phyloP scores from a whole-genome alignment of 2,113 vertebrate genomes.

The Turnix velox region DNA sequence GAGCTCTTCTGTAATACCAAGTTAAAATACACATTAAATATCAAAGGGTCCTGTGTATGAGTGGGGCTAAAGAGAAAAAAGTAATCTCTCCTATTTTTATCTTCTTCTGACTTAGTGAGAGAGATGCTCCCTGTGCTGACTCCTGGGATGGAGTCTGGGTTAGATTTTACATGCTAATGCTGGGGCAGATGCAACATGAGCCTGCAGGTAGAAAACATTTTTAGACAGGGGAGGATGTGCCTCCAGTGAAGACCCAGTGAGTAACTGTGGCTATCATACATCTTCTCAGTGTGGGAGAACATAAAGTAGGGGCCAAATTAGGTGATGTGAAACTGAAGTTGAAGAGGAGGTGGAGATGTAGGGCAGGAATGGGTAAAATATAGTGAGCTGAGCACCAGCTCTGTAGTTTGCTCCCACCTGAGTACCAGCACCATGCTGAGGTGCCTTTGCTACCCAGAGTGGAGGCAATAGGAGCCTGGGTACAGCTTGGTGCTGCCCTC shows the following conservation, averaged over 20 bases:
- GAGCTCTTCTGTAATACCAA: background rate
- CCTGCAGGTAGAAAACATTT: background rate
- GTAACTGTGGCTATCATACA: background rate
- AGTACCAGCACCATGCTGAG: background rate
- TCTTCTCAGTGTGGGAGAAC: background rate
- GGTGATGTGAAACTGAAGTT: background rate
- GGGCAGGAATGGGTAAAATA: background rate
- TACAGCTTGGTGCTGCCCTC: background rate
- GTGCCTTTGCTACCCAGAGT: background rate
- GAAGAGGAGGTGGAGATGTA: background rate
- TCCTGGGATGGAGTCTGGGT: background rate
- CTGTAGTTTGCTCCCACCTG: background rate
- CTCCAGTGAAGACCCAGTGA: background rate
- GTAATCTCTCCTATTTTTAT: background rate
- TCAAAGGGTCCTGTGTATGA: background rate
- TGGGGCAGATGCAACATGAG: background rate
- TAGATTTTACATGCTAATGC: background rate
- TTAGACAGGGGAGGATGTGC: background rate
- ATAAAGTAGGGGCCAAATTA: background rate
- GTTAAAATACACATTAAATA: background rate
- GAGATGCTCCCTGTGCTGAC: background rate
- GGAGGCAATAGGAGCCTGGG: background rate
- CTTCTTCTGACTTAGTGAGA: background rate
- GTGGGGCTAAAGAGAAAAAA: background rate
- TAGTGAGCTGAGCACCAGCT: background rate